Evolutionary conservation across 1,140 invertebrate genomes (phyloP), one percentile per base, ranked within the genome.

Genomic region (Dinoponera quadriceps): DNA sequence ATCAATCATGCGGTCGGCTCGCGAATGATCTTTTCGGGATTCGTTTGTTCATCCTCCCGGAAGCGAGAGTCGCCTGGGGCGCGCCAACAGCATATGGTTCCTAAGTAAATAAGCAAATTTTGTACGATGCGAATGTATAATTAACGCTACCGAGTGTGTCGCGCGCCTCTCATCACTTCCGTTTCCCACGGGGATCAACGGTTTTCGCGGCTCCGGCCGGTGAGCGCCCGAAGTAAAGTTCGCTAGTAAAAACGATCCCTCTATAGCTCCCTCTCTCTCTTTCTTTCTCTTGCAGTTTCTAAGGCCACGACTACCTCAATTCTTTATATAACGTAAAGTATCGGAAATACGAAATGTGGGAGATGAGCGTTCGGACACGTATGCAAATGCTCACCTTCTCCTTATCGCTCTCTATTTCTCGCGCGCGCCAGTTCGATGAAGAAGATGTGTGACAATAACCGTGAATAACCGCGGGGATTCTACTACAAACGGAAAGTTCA

Each of bases 101-200:
- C 68, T 86, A 81, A 75, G 27, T 78, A 68, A 86, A 83, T 78
- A 29, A 80, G 33, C 11, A 72, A 81, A 68, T 68, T 77, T 86
- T 66, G 18, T 57, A 63, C 55, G 5, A 77, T 48, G 14, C 48
- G 14, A 73, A 63, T 68, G 22, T n/a, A 49, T 49, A 68, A 80
- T 71, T 29, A 66, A 78, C 13, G 11, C 22, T 48, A 57, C 29
- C 22, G 20, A n/a, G 14, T 9, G 33, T 63, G 25, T 63, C 55
- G 59, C n/a, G 48, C 71, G 11, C n/a, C 48, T 75, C 16, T 60
- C 51, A 20, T 20, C 48, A 85, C 16, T 60, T 51, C 25, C 25
- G 44, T 29, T 83, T 86, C 29, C 51, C 59, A 72, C 33, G 65
- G 54, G 54, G 27, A 38, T 57, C 13, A 5, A 44, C 7, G 38